Evolutionary conservation across 2,113 vertebrate genomes (phyloP).

Genomic region (Boleophthalmus pectinirostris): DNA sequence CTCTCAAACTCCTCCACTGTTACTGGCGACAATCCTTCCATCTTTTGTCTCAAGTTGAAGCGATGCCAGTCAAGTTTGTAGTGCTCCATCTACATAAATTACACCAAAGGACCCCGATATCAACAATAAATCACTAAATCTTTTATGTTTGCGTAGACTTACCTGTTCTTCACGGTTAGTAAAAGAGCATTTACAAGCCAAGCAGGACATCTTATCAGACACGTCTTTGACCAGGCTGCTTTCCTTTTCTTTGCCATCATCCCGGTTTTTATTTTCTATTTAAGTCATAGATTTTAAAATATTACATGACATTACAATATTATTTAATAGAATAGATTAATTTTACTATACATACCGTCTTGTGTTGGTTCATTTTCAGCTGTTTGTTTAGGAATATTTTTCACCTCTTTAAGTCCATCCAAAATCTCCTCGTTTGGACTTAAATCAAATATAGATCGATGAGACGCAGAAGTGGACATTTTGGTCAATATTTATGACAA

Average conservation of each 20-base stretch:
- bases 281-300: background rate
- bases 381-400: slow-evolving; percentile 25
- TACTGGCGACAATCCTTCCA: slow-evolving; percentile 69
- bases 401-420: slow-evolving; percentile 57
- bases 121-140: background rate
- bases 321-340: background rate
- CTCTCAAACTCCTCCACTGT: slow-evolving; percentile 87
- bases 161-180: slow-evolving; percentile 91
- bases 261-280: slow-evolving; percentile 11
- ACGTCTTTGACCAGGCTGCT: slow-evolving; percentile 48
- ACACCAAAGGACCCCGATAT: background rate
- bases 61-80: slow-evolving; percentile 97
- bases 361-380: background rate
- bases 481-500: background rate
- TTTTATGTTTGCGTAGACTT: background rate
- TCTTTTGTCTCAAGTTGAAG: slow-evolving; percentile 90
- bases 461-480: slow-evolving; percentile 29
- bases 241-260: slow-evolving; percentile 29
- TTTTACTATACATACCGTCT: slow-evolving; percentile 31
- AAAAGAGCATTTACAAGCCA: slow-evolving; percentile 82
- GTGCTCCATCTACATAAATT: slow-evolving; percentile 83
- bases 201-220: slow-evolving; percentile 82
- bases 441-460: slow-evolving; percentile 63
- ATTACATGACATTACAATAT: background rate
- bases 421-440: slow-evolving; percentile 43